Base-by-base conservation (phyloP, 2,797 vertebrate species). In the Argentina silus region DNA sequence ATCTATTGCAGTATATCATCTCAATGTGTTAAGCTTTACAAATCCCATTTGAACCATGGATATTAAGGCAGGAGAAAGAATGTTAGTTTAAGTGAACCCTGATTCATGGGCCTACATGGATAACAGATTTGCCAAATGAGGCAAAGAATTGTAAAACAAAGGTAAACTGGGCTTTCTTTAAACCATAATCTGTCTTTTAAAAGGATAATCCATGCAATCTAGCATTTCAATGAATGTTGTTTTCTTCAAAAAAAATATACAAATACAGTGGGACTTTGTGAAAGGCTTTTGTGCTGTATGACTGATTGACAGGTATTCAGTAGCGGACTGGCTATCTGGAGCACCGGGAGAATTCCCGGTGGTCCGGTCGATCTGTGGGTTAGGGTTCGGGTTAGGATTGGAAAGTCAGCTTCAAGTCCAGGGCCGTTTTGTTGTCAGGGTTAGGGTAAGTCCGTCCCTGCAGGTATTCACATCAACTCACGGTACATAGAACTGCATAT, bases 141-240 rank as follows among this genome's bases (percentile, higher is more conserved):
- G 60, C 47, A 75, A 55, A 69, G 61, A 72, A 17, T 19, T 62
- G 60, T 53, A 63, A 51, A 69, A 70, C 23, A 21, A 45, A 66
- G 67, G 68, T 56, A 64, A 43, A 81, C 59, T 72, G 53, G 67
- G 43, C 56, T 62, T 60, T 62, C 15, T 78, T 71, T 72, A 53
- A 7, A 69, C 36, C 50, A 19, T 66, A 75, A 75, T 72, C 57
- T 19, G 44, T 14, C 12, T 60, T 62, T 69, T 36, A 19, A 68
- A 65, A 48, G 27, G 45, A 44, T 67, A 70, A 75, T 69, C 66
- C 56, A 69, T 50, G 14, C 2, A 68, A 3, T 47, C 48, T 48
- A 19, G 51, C 72, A 56, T 47, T 43, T 64, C 51, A 69, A 21
- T 59, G 53, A 69, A 21, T 59, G 53, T 19, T 57, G 27, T 60